Conservation (phyloP, 2,113 vertebrate genomes). For the Cynopterus brachyotis region DNA sequence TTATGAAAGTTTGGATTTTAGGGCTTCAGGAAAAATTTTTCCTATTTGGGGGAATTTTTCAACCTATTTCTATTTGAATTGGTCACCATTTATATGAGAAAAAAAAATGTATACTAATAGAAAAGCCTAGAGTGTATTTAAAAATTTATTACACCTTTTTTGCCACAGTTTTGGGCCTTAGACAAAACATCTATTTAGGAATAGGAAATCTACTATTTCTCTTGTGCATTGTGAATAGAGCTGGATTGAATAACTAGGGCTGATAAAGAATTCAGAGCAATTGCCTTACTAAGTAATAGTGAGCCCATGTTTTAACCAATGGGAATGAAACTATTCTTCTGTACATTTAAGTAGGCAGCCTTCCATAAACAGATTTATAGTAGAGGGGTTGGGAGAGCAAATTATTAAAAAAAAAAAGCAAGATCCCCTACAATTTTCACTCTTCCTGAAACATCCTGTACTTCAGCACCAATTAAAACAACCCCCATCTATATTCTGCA, state of each 20-base stretch:
- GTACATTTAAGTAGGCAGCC: neutral
- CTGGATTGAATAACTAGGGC: slow-evolving; percentile 19
- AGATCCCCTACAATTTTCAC: neutral
- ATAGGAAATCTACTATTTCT: slow-evolving; percentile 39
- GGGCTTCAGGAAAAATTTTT: slow-evolving; percentile 50
- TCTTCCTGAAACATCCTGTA: neutral
- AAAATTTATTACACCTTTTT: slow-evolving; percentile 64
- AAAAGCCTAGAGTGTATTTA: slow-evolving; percentile 39
- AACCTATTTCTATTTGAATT: slow-evolving; percentile 39
- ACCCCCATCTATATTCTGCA: neutral
- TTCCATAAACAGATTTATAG: neutral
- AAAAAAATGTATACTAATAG: slow-evolving; percentile 55
- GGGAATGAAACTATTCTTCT: neutral
- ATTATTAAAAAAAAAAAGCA: neutral
- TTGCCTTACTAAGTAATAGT: slow-evolving; percentile 51
- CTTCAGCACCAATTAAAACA: neutral
- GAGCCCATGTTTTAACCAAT: neutral
- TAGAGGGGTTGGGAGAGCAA: rapidly evolving
- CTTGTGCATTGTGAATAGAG: slow-evolving; percentile 34
- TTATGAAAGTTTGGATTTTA: slow-evolving; percentile 61
- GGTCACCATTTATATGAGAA: slow-evolving; percentile 31
- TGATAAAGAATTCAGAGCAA: slow-evolving; percentile 45
- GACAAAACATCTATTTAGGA: slow-evolving; percentile 44
- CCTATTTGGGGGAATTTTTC: slow-evolving; percentile 44
- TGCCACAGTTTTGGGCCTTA: slow-evolving; percentile 47